Base-by-base conservation (phyloP, 2,888 invertebrate species). In the Brachycybe producta region DNA sequence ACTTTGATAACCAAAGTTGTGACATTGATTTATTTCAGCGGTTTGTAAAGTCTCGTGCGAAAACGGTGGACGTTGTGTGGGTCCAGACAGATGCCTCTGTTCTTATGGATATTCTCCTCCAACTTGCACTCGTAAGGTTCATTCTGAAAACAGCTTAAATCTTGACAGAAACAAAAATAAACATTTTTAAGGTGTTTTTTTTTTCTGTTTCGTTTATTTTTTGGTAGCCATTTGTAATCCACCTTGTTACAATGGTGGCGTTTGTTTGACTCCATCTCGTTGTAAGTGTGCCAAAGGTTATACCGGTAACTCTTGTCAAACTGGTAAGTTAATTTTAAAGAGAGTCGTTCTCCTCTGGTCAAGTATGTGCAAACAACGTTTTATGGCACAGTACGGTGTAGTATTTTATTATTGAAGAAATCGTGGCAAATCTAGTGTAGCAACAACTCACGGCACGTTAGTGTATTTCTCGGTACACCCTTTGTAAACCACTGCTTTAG, bases 1-100 rank as follows among this genome's bases (percentile, higher is more conserved):
- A n/a, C n/a, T n/a, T n/a, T n/a, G n/a, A n/a, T n/a, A n/a, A n/a
- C n/a, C n/a, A n/a, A n/a, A 38, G 17, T 13, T 38, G 8, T 15
- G 8, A 38, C 11, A 13, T 41, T 40, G 13, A 2, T 28, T 5
- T 28, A 24, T 19, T 19, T 24, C 27, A 49, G 46, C 34, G 8
- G 39, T 47, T 19, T 51, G 51, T 39, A 39, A 38, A n/a, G 11
- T 30, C 15, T 40, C 39, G 7, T 51, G 51, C 32, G 7, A 39
- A 27, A 51, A 51, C 45, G 51, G 51, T 17, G 51, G 51, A 3
- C 51, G 51, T n/a, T 51, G 51, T 27, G 45, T 51, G 23, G 45
- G 39, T 19, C 51, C 51, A 26, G 17, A 51, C 27, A 38, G 27
- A 24, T 51, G 51, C 27, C 17, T 36, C 23, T 51, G 51, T 21